Percentiles rank a stretch among this genome's conserved stretches.
Conservation (phyloP, 2,113 vertebrate genomes). For the Albula glossodonta region DNA sequence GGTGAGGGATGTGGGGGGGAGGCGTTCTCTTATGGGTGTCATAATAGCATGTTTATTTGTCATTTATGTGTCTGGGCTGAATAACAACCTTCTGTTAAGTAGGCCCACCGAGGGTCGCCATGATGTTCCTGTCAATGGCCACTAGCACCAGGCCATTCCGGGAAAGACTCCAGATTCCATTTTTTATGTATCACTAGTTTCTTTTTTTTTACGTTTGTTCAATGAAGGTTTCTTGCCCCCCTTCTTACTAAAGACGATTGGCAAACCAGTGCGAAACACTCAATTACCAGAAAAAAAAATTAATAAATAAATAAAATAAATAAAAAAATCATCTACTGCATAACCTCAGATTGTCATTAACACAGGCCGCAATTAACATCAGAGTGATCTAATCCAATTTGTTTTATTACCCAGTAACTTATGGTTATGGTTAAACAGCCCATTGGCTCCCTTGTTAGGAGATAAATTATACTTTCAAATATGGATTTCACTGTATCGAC, state of each 20-base stretch:
- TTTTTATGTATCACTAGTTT: neutral
- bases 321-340: conserved; percentile 59
- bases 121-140: neutral
- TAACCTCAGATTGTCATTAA: conserved; percentile 69
- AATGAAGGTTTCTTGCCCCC: conserved; percentile 15
- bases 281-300: conserved; percentile 46
- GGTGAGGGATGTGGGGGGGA: too few relatives aligned
- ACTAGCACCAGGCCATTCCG: neutral
- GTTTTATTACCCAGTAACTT: conserved; percentile 72
- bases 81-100: conserved; percentile 55
- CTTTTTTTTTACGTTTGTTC: neutral
- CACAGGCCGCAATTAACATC: conserved; percentile 67
- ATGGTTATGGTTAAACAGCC: conserved; percentile 66
- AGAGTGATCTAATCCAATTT: conserved; percentile 73
- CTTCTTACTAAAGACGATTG: conserved; percentile 14
- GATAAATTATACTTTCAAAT: conserved; percentile 66
- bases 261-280: conserved; percentile 55
- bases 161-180: neutral
- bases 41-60: conserved; percentile 61
- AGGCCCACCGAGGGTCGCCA: conserved; percentile 44
- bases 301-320: too few relatives aligned
- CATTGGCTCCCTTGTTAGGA: conserved; percentile 72
- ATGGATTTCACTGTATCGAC: conserved; percentile 45
- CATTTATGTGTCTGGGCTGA: conserved; percentile 62
- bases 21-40: conserved; percentile 56